phyloP scores from a whole-genome alignment of 2,888 invertebrate genomes.

The Unio delphinus region DNA sequence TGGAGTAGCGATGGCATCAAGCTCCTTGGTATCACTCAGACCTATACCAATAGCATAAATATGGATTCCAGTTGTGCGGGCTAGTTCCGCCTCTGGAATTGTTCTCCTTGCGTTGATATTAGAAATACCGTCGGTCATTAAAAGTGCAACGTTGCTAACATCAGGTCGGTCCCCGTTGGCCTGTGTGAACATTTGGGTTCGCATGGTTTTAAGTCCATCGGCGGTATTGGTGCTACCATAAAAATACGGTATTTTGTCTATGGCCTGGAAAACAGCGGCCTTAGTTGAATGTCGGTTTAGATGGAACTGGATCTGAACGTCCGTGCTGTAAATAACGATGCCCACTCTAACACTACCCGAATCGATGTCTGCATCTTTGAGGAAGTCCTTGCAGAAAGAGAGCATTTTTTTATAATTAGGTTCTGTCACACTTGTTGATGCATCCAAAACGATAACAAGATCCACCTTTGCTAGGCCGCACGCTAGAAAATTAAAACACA shows the following conservation, averaged over 20 bases:
- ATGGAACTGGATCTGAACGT: constrained; percentile 33
- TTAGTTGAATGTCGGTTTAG: constrained; percentile 40
- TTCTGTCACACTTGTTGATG: no score
- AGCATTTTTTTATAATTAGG: constrained; percentile 44
- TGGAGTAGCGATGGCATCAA: constrained; percentile 50
- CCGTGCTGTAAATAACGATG: constrained; percentile 41
- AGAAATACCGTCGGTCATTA: constrained; percentile 64
- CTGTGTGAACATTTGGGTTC: constrained; percentile 47
- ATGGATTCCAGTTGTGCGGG: constrained; percentile 20
- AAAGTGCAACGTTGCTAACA: constrained; percentile 53
- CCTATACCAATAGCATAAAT: constrained; percentile 45
- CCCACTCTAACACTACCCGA: constrained; percentile 46
- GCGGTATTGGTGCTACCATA: constrained; percentile 65
- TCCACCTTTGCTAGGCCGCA: no score
- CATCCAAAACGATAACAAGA: no score
- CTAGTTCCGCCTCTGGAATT: constrained; percentile 50
- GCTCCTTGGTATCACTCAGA: constrained; percentile 47
- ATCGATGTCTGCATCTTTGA: constrained; percentile 35
- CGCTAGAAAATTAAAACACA: constrained; percentile 14
- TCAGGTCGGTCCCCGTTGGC: constrained; percentile 55
- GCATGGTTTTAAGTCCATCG: constrained; percentile 56
- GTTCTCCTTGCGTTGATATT: constrained; percentile 60
- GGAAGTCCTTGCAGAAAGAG: constrained; percentile 30
- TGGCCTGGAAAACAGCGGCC: constrained; percentile 43
- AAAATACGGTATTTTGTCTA: constrained; percentile 49